Evolutionary conservation across 92 coral and sea anemone genomes (phyloP).

Genomic region (Pocillopora grandis): DNA sequence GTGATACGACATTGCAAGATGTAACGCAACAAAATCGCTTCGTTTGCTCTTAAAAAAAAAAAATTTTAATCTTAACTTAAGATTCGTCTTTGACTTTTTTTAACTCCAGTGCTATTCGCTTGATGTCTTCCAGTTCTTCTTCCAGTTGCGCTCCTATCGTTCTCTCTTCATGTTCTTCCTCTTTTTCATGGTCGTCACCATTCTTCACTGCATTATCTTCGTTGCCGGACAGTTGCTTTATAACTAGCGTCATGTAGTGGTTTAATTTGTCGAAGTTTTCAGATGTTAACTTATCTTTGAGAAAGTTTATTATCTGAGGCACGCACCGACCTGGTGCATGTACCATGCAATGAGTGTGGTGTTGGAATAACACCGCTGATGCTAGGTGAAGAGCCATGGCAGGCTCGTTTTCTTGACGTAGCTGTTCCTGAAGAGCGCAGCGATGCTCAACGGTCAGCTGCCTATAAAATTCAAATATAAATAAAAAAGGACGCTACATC

Average conservation of each 20-base stretch:
- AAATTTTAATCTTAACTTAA: constrained; percentile 1
- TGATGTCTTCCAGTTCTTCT: constrained; percentile 84
- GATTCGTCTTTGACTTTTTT: constrained; percentile 49
- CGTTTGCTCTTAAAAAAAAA: too few relatives aligned
- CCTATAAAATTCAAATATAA: constrained; percentile 30
- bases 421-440: constrained; percentile 88
- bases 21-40: background rate
- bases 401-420: constrained; percentile 92
- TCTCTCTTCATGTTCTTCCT: constrained; percentile 57
- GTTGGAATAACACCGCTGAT: constrained; percentile 88
- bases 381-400: constrained; percentile 96
- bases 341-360: constrained; percentile 82
- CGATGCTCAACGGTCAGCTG: constrained; percentile 79
- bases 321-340: constrained; percentile 99
- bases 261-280: constrained; percentile 75
- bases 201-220: constrained; percentile 42
- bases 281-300: constrained; percentile 63
- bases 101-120: constrained; percentile 73
- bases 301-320: constrained; percentile 86
- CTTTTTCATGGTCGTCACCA: constrained; percentile 31
- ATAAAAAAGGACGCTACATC: too few relatives aligned
- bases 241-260: constrained; percentile 89
- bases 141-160: constrained; percentile 70
- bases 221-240: constrained; percentile 78
- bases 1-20: background rate